Base-by-base conservation (phyloP, 1,140 invertebrate genomes). In the Tetragonula clypearis region DNA sequence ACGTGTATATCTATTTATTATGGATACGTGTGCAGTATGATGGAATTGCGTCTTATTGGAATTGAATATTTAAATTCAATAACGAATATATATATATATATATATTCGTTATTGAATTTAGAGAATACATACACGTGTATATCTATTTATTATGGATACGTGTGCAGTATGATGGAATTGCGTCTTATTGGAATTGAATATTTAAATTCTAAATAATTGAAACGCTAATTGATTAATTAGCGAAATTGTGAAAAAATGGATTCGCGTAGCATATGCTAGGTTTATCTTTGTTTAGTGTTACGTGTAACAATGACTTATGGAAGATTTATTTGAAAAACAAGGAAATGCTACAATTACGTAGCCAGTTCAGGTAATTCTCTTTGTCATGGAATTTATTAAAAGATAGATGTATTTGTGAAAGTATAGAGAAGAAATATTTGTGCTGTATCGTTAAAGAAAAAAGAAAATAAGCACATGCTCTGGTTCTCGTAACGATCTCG, bases 101-200 rank as follows among this genome's bases (percentile, higher is more conserved):
- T 69, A 86, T 86, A 86, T 86, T 82, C 76, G 60, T 76, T 82
- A 79, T 77, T 53, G 17, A 79, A 72, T 79, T 79, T 84, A 84
- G 76, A 79, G 23, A 62, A 55, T 30, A 79, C 1, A 23, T 30
- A 81, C 53, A 73, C 35, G 56, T 55, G 49, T 26, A 62, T 68
- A 58, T 56, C 21, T 58, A 58, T 56, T 26, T 58, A 82, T 17
- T 21, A 56, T 49, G 30, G 58, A 19, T 23, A 23, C 30, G 75
- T 53, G 69, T 49, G n/a, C 49, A 49, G 35, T 21, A 17, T 12
- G 73, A 69, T 1, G 26, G 12, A 26, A 66, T 58, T 14, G 58
- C 3, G 8, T 55, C n/a, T 41, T 8, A n/a, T 26, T 49, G 41
- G 3, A 21, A 19, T 55, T 58, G 19, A 72, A 26, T 26, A 53